phyloP scores from a whole-genome alignment of 2,888 invertebrate species.

The Tetramorium bicarinatum region DNA sequence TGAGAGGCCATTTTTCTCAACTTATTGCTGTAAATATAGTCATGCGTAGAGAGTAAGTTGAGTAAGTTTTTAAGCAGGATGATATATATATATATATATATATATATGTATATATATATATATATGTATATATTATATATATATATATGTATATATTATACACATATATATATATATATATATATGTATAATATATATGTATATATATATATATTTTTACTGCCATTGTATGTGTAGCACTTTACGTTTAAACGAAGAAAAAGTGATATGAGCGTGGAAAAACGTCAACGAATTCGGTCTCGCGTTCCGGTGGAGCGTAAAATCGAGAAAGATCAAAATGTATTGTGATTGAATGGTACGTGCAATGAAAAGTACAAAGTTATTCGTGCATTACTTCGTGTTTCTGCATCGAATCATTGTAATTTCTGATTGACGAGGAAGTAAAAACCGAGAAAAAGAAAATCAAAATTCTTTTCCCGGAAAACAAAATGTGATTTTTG shows the following conservation, averaged over 20 bases:
- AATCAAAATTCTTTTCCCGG: slow-evolving; percentile 16
- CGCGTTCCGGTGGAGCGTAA: slow-evolving; percentile 65
- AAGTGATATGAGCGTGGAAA: slow-evolving; percentile 79
- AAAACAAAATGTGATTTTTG: slow-evolving; percentile 47
- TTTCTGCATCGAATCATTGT: slow-evolving; percentile 60
- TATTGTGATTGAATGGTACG: background rate
- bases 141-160: slow-evolving; percentile 64
- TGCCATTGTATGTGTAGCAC: slow-evolving; percentile 83
- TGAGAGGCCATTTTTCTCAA: slow-evolving; percentile 80
- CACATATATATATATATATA: slow-evolving; percentile 72
- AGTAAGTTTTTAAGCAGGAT: slow-evolving; percentile 82
- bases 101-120: no score
- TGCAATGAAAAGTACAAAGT: slow-evolving; percentile 49
- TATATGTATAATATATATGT: slow-evolving; percentile 60
- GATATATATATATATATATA: slow-evolving; percentile 72
- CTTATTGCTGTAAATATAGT: slow-evolving; percentile 83
- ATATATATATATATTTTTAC: slow-evolving; percentile 70
- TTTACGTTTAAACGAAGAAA: slow-evolving; percentile 75
- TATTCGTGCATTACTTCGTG: slow-evolving; percentile 60
- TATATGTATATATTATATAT: slow-evolving; percentile 62
- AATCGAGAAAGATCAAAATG: slow-evolving; percentile 29
- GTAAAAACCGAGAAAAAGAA: slow-evolving; percentile 3
- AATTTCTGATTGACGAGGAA: slow-evolving; percentile 64
- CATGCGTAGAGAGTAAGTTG: slow-evolving; percentile 76
- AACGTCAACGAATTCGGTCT: slow-evolving; percentile 73